phyloP scores from a whole-genome alignment of 1,140 invertebrate species.

The Euborellia annulipes region DNA sequence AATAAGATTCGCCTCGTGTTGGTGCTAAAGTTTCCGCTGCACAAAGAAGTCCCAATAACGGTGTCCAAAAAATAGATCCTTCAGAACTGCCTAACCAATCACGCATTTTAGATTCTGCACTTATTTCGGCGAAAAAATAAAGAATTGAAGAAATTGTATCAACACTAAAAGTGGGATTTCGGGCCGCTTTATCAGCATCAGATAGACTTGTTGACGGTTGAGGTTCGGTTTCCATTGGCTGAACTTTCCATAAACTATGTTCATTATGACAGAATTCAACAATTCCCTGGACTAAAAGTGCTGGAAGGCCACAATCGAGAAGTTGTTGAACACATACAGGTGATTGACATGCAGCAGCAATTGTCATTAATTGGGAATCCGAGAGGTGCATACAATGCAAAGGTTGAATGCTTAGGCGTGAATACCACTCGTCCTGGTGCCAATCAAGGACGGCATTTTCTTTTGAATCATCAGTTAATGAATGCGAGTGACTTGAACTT shows the following conservation, averaged over 20 bases:
- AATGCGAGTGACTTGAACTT: conserved; percentile 11
- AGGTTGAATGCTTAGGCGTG: conserved; percentile 21
- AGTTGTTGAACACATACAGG: conserved; percentile 53
- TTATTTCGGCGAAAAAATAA: conserved; percentile 63
- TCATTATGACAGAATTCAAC: conserved; percentile 20
- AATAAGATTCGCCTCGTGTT: conserved; percentile 28
- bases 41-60: conserved; percentile 58
- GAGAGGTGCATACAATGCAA: conserved; percentile 32
- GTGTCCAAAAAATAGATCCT: conserved; percentile 68
- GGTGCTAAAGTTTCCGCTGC: conserved; percentile 25
- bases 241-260: neutral
- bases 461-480: conserved; percentile 52
- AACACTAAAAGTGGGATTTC: conserved; percentile 20
- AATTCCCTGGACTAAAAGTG: conserved; percentile 40
- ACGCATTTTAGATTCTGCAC: conserved; percentile 60
- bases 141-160: conserved; percentile 47
- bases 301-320: conserved; percentile 57
- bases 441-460: conserved; percentile 24
- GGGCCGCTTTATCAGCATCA: conserved; percentile 14
- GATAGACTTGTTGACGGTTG: conserved; percentile 9
- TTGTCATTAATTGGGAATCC: conserved; percentile 49
- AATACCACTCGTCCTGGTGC: conserved; percentile 25
- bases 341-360: conserved; percentile 61
- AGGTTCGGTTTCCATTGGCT: neutral
- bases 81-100: conserved; percentile 70